These are phyloP conservation scores for Meloidogyne floridensis DNA, from an alignment of 1,140 invertebrate genomes.

Conservation along the genomic window DNA sequence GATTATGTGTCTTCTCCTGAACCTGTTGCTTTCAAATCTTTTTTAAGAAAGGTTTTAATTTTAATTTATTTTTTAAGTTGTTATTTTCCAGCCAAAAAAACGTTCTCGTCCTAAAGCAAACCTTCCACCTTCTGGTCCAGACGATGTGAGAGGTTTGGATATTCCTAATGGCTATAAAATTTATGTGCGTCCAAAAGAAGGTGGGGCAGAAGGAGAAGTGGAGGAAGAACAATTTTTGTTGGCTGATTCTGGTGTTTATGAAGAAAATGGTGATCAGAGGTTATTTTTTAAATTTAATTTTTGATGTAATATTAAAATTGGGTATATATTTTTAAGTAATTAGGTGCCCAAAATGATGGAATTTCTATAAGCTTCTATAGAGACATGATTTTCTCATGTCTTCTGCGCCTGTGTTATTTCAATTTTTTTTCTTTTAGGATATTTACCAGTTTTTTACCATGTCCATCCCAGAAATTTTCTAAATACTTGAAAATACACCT, in stretches of 20 bases:
- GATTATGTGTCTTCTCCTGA: not conserved
- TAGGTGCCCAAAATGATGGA: not conserved
- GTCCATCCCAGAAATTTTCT: not conserved
- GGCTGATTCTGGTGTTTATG: constrained; percentile 22
- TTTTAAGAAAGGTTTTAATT: constrained; percentile 17
- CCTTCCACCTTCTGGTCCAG: not conserved
- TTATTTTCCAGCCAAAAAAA: not conserved
- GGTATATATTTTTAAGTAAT: too few species aligned
- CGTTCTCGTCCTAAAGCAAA: constrained; percentile 7
- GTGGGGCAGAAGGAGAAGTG: not conserved
- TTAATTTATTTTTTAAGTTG: not conserved
- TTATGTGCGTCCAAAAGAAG: not conserved
- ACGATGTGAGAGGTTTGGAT: not conserved
- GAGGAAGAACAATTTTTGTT: constrained; percentile 23
- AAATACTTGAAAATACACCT: not conserved
- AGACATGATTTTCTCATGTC: not conserved
- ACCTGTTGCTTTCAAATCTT: not conserved
- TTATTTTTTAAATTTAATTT: not conserved
- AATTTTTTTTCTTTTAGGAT: too few species aligned
- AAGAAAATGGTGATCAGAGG: constrained; percentile 12
- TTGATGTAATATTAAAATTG: too few species aligned
- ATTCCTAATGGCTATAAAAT: constrained; percentile 11
- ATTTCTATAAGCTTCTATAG: too few species aligned
- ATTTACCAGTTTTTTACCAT: too few species aligned
- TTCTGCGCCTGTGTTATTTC: not conserved